These are phyloP conservation scores for Apantesis nais DNA, from an alignment of 2,888 invertebrate species.

Conservation along the genomic window DNA sequence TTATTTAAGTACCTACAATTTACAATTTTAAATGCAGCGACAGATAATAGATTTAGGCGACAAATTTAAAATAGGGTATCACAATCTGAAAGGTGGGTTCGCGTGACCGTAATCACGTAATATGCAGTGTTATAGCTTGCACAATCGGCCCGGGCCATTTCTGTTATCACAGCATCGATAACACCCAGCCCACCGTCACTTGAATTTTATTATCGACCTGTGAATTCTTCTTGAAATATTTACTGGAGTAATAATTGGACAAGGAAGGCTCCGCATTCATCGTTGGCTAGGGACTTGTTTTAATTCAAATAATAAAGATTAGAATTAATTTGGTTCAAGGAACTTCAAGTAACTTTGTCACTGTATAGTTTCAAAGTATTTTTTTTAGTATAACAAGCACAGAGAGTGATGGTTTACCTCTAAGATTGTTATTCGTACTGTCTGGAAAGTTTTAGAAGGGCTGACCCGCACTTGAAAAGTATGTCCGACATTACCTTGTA, in stretches of 20 bases:
- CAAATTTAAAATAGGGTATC: conserved; percentile 61
- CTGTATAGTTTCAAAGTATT: background rate
- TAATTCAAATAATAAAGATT: background rate
- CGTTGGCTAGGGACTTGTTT: background rate
- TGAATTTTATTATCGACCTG: conserved; percentile 50
- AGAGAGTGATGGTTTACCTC: background rate
- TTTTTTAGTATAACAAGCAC: background rate
- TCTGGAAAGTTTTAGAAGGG: background rate
- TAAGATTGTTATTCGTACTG: background rate
- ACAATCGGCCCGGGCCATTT: conserved; percentile 56
- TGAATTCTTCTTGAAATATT: conserved; percentile 46
- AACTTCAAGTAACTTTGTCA: background rate
- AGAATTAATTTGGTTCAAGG: background rate
- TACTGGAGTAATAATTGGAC: conserved; percentile 10
- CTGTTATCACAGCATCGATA: conserved; percentile 70
- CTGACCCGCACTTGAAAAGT: background rate
- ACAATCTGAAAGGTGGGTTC: conserved; percentile 57
- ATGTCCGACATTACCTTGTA: background rate
- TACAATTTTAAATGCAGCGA: background rate
- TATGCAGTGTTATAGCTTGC: conserved; percentile 57
- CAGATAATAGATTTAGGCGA: conserved; percentile 57
- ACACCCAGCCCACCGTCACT: conserved; percentile 38
- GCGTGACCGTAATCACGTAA: conserved; percentile 68
- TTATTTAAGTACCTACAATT: no score
- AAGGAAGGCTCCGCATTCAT: background rate